A percentile compares a stretch with the other conserved stretches of the same genome.
phyloP scores from a whole-genome alignment of 2,888 invertebrate species.

The Leuctra nigra region DNA sequence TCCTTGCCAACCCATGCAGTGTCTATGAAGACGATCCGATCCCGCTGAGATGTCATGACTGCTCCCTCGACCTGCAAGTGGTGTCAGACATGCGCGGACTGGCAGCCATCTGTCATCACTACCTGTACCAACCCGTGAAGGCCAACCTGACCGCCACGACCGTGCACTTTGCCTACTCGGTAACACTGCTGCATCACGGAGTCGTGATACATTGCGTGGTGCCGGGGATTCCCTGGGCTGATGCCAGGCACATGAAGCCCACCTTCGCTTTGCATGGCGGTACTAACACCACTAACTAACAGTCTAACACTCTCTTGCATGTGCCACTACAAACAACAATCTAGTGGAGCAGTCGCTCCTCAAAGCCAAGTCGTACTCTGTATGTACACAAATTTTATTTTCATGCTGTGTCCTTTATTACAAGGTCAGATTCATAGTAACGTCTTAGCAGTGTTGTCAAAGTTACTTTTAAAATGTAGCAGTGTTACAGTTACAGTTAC shows the following conservation, averaged over 20 bases:
- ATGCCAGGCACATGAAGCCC: constrained; percentile 68
- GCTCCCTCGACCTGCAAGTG: constrained; percentile 71
- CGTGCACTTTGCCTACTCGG: constrained; percentile 79
- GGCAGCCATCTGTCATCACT: constrained; percentile 75
- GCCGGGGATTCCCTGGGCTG: constrained; percentile 71
- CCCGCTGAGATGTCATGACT: constrained; percentile 73
- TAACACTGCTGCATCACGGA: constrained; percentile 75
- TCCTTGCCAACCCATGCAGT: constrained; percentile 50
- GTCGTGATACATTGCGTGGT: constrained; percentile 77
- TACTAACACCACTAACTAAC: constrained; percentile 31
- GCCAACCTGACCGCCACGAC: constrained; percentile 40
- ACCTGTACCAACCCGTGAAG: constrained; percentile 62
- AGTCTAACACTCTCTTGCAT: neutral
- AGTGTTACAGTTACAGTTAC: no score
- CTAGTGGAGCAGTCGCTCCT: no score
- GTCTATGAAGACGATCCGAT: constrained; percentile 76
- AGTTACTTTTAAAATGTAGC: no score
- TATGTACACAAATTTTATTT: no score
- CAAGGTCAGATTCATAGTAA: no score
- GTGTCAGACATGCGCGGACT: constrained; percentile 66
- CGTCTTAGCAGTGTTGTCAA: no score
- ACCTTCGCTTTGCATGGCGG: constrained; percentile 67
- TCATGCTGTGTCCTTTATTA: no score
- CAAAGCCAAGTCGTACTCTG: no score
- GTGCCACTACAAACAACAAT: neutral